Percentiles rank a stretch among this genome's conserved stretches.
Evolutionary conservation across 2,888 invertebrate genomes (phyloP).

Genomic region (Orthosia cruda): DNA sequence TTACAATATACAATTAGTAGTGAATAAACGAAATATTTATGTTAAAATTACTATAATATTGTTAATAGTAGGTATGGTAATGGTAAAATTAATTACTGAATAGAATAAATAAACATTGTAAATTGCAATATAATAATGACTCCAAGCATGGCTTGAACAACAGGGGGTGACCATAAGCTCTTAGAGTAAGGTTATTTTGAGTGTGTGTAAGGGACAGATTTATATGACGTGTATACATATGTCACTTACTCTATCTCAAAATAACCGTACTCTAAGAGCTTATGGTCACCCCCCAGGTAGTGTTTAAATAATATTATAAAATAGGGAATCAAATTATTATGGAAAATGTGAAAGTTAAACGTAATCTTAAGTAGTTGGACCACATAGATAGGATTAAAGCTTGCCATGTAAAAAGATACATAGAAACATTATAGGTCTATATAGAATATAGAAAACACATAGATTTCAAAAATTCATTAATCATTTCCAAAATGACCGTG

Average conservation of each 20-base stretch:
- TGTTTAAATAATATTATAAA: background rate
- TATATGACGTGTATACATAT: too few relatives aligned
- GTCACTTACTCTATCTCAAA: too few relatives aligned
- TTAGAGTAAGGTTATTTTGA: too few relatives aligned
- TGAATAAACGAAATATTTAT: conserved; percentile 24
- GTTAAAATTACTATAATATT: background rate
- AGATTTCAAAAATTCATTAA: conserved; percentile 46
- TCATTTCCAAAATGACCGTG: conserved; percentile 23
- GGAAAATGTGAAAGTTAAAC: conserved; percentile 60
- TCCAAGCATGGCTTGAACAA: background rate
- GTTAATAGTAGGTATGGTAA: background rate
- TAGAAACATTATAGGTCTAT: conserved; percentile 48
- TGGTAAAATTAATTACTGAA: conserved; percentile 21
- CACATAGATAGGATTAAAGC: conserved; percentile 74
- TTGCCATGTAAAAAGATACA: conserved; percentile 50
- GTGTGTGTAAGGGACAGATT: too few relatives aligned
- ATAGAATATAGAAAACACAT: conserved; percentile 31
- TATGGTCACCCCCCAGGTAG: too few relatives aligned
- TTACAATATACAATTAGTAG: conserved; percentile 2
- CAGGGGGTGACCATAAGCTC: too few relatives aligned
- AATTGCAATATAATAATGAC: background rate
- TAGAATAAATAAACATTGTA: background rate
- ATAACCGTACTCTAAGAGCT: too few relatives aligned
- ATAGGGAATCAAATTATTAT: conserved; percentile 23
- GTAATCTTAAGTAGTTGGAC: conserved; percentile 79